Evolutionary conservation across 2,113 vertebrate species (phyloP).

Genomic region (Indri indri): DNA sequence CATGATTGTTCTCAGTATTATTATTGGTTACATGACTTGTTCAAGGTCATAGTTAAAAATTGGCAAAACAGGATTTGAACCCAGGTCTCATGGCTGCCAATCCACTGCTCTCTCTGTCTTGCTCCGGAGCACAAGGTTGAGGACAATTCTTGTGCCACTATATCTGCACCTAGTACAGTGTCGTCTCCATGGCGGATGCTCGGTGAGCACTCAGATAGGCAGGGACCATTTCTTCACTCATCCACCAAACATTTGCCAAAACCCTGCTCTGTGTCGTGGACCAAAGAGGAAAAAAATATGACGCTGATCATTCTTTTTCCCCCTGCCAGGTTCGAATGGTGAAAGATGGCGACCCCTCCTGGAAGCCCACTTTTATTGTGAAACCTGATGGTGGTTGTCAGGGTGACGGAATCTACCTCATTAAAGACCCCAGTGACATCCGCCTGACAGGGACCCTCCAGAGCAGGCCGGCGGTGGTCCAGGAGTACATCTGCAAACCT

Average conservation of each 20-base stretch:
- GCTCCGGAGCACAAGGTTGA: neutral
- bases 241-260: neutral
- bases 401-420: conserved; percentile 99
- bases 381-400: conserved; percentile 98
- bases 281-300: neutral
- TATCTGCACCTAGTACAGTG: neutral
- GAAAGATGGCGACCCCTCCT: conserved; percentile 88
- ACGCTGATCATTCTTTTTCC: neutral
- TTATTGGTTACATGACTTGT: neutral
- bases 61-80: neutral
- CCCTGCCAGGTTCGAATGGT: conserved; percentile 87
- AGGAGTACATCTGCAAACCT: conserved; percentile 96
- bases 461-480: conserved; percentile 92
- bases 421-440: conserved; percentile 93
- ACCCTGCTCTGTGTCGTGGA: neutral
- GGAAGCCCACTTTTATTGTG: conserved; percentile 95
- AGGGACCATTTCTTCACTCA: neutral
- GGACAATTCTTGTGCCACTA: neutral
- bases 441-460: conserved; percentile 86
- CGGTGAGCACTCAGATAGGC: neutral
- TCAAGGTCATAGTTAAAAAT: neutral
- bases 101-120: accelerated
- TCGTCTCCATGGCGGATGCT: neutral
- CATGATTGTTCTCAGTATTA: neutral
- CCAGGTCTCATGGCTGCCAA: neutral